phyloP scores from a whole-genome alignment of 2,888 invertebrate genomes.

The Schizaphis graminum region DNA sequence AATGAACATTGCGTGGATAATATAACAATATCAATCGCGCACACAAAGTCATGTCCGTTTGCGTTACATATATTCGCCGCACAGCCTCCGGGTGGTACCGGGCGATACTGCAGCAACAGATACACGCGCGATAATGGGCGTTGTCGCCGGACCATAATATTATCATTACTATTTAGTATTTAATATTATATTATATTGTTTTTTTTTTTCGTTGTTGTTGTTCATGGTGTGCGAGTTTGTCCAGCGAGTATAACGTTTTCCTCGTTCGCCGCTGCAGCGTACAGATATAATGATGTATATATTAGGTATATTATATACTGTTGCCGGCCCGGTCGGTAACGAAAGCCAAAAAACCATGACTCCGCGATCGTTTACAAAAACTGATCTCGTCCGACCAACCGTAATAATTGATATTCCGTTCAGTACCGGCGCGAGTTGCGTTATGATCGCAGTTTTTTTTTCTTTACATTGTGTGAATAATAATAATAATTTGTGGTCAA shows the following conservation, averaged over 20 bases:
- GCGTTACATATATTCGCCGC: background rate
- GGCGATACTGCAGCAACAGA: background rate
- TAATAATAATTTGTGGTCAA: slow-evolving; percentile 61
- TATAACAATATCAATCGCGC: slow-evolving; percentile 17
- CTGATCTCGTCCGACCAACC: slow-evolving; percentile 43
- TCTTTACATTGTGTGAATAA: slow-evolving; percentile 62
- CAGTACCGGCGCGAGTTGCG: slow-evolving; percentile 24
- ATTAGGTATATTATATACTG: background rate
- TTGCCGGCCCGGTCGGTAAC: background rate
- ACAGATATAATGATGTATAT: background rate
- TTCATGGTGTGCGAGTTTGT: background rate
- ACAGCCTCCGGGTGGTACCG: slow-evolving; percentile 40
- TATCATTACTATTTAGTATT: background rate
- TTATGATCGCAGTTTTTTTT: slow-evolving; percentile 50
- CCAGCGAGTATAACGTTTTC: background rate
- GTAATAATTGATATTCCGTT: slow-evolving; percentile 65
- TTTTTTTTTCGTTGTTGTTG: background rate
- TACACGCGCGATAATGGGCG: slow-evolving; percentile 38
- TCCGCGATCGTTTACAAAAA: slow-evolving; percentile 55
- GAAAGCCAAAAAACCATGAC: slow-evolving; percentile 53
- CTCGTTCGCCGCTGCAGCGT: background rate
- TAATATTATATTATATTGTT: background rate
- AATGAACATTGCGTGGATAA: slow-evolving; percentile 33
- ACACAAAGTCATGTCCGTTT: background rate
- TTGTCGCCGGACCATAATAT: slow-evolving; percentile 48